phyloP scores from a whole-genome alignment of 2,888 invertebrate species.

The Apotomis turbidana region DNA sequence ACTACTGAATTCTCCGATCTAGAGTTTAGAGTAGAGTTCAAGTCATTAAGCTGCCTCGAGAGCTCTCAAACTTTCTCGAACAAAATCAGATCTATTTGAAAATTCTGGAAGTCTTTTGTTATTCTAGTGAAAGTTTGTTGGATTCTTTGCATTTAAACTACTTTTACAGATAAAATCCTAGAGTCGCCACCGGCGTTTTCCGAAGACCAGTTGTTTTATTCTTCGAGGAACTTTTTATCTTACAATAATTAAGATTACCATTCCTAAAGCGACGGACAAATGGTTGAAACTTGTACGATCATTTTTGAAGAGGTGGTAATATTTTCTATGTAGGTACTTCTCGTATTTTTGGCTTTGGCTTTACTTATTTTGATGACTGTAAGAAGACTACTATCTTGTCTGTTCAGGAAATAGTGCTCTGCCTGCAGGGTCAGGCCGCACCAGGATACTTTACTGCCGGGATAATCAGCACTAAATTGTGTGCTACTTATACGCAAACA shows the following conservation, averaged over 20 bases:
- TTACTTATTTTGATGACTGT: neutral
- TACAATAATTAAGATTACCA: constrained; percentile 7
- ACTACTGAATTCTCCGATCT: constrained; percentile 4
- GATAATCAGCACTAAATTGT: too few species aligned
- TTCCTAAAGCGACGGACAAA: neutral
- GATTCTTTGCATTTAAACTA: constrained; percentile 24
- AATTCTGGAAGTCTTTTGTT: constrained; percentile 11
- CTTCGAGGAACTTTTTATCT: constrained; percentile 6
- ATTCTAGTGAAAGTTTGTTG: constrained; percentile 17
- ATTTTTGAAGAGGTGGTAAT: too few species aligned
- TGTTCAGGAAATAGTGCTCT: too few species aligned
- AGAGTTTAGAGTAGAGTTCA: constrained; percentile 2
- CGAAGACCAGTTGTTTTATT: neutral
- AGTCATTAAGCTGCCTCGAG: constrained; percentile 16
- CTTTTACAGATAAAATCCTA: neutral
- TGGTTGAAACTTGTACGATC: neutral
- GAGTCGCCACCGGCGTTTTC: constrained; percentile 3
- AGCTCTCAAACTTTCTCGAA: constrained; percentile 11
- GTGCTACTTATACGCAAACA: too few species aligned
- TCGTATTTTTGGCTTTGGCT: too few species aligned
- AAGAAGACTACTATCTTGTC: too few species aligned
- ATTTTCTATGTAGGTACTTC: too few species aligned
- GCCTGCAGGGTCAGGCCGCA: too few species aligned
- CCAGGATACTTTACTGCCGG: too few species aligned
- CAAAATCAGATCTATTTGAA: constrained; percentile 15